Percentiles rank a stretch among this genome's conserved stretches.
Conservation (phyloP, 2,888 invertebrate species). For the Brachyptera putata region DNA sequence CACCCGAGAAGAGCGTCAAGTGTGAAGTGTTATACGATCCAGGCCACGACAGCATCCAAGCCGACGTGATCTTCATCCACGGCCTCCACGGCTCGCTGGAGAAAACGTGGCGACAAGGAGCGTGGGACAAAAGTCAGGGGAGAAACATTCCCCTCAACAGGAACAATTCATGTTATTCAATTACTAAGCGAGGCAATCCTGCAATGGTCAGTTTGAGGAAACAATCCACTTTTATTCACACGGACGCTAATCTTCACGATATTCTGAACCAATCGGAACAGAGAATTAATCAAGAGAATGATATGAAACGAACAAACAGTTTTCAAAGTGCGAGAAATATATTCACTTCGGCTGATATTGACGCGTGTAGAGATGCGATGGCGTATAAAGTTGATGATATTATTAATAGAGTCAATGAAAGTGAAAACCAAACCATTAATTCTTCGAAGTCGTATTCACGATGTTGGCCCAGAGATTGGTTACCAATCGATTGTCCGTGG, state of each 20-base stretch:
- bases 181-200: neutral
- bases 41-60: constrained; percentile 37
- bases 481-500: constrained; percentile 70
- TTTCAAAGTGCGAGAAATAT: neutral
- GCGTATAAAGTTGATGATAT: constrained; percentile 7
- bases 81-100: constrained; percentile 72
- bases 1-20: constrained; percentile 44
- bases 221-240: neutral
- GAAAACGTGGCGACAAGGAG: constrained; percentile 75
- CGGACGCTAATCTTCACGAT: neutral
- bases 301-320: neutral
- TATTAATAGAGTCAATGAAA: constrained; percentile 35
- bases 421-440: constrained; percentile 49
- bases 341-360: neutral
- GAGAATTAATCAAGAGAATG: neutral
- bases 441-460: constrained; percentile 33
- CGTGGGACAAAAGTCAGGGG: neutral
- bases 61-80: constrained; percentile 79
- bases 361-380: constrained; percentile 12
- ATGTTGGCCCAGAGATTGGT: constrained; percentile 87
- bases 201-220: neutral
- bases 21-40: constrained; percentile 44
- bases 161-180: constrained; percentile 1
- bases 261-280: neutral
- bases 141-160: neutral